Conservation (phyloP, 2,797 vertebrate genomes). For the Liasis olivaceus region DNA sequence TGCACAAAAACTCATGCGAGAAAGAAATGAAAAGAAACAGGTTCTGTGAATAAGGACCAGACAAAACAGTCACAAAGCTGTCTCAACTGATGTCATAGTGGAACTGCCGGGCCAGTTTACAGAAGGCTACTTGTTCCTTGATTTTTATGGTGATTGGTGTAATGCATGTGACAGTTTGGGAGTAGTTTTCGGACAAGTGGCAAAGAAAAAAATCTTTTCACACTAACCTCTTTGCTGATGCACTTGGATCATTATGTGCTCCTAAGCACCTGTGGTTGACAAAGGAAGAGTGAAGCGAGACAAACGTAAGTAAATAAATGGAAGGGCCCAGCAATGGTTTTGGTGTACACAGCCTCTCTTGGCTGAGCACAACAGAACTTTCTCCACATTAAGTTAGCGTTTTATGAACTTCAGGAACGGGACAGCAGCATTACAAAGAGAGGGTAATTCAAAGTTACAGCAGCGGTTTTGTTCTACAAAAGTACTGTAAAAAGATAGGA, state of each 20-base stretch:
- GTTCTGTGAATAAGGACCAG: slow-evolving; percentile 86
- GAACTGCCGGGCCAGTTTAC: slow-evolving; percentile 67
- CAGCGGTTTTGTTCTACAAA: rapidly evolving
- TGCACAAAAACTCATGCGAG: slow-evolving; percentile 14
- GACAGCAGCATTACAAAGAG: slow-evolving; percentile 25
- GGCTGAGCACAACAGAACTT: slow-evolving; percentile 47
- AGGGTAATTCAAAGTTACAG: slow-evolving; percentile 36
- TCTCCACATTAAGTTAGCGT: slow-evolving; percentile 55
- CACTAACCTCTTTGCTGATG: slow-evolving; percentile 76
- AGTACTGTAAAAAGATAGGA: slow-evolving; percentile 19
- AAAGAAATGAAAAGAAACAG: slow-evolving; percentile 62
- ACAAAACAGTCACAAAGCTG: slow-evolving; percentile 86
- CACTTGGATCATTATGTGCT: slow-evolving; percentile 69
- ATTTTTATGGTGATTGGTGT: slow-evolving; percentile 88
- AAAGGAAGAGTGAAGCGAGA: slow-evolving; percentile 66
- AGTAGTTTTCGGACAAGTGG: slow-evolving; percentile 83
- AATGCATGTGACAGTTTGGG: slow-evolving; percentile 82
- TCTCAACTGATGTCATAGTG: slow-evolving; percentile 80
- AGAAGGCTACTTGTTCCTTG: slow-evolving; percentile 77
- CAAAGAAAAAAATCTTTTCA: slow-evolving; percentile 80
- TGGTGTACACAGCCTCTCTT: slow-evolving; percentile 69
- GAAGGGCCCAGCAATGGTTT: slow-evolving; percentile 61
- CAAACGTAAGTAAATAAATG: slow-evolving; percentile 58
- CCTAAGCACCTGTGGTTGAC: slow-evolving; percentile 89
- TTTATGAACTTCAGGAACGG: slow-evolving; percentile 43